Percentiles rank a stretch among this genome's conserved stretches.
Evolutionary conservation across 1,140 invertebrate species (phyloP).

Genomic region (Zaprionus africanus): DNA sequence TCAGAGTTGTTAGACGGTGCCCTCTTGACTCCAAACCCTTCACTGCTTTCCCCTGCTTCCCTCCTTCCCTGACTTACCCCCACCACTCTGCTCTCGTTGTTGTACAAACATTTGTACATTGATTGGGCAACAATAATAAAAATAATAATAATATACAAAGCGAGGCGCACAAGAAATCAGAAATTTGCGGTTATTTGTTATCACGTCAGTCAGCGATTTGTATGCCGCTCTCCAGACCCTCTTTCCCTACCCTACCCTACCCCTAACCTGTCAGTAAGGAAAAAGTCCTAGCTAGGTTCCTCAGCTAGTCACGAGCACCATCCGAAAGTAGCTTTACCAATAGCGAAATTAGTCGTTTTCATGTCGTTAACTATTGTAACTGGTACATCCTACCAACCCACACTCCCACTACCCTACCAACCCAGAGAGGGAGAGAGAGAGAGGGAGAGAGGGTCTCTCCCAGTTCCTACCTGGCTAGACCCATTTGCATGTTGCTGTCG

Average conservation of each 20-base stretch:
- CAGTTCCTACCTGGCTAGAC: not conserved
- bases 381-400: slow-evolving; percentile 62
- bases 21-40: not conserved
- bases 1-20: slow-evolving; percentile 15
- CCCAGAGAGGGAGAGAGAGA: too few relatives aligned
- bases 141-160: slow-evolving; percentile 1
- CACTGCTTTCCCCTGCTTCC: not conserved
- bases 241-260: not conserved
- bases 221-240: slow-evolving; percentile 4
- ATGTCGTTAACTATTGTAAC: slow-evolving; percentile 81
- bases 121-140: slow-evolving; percentile 50
- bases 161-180: slow-evolving; percentile 32
- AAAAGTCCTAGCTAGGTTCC: slow-evolving; percentile 3
- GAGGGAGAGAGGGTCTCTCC: too few relatives aligned
- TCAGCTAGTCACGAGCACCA: not conserved
- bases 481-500: slow-evolving; percentile 49
- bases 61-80: not conserved
- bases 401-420: not conserved
- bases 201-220: slow-evolving; percentile 76
- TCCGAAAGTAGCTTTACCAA: slow-evolving; percentile 38
- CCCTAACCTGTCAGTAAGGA: not conserved
- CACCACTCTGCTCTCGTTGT: not conserved
- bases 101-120: slow-evolving; percentile 66
- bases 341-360: slow-evolving; percentile 75
- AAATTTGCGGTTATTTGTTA: slow-evolving; percentile 79